These are phyloP conservation scores for Drosophila ambigua DNA, from an alignment of 1,140 invertebrate genomes.

Conservation along the genomic window DNA sequence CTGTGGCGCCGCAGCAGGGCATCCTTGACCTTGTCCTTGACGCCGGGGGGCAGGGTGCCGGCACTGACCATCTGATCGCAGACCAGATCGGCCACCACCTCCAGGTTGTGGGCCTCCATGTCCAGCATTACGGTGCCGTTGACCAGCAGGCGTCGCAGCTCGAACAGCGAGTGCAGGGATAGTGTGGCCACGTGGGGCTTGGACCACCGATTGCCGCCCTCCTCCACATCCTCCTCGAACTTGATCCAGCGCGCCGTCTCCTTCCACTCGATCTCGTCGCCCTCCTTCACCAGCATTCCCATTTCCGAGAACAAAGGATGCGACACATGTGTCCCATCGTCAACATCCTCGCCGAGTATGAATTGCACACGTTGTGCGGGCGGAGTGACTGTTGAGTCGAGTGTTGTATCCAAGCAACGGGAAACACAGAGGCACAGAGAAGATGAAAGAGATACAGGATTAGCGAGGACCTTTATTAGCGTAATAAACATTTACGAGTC, in stretches of 20 bases:
- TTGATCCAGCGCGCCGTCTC: conserved; percentile 99
- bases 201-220: conserved; percentile 96
- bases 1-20: conserved; percentile 95
- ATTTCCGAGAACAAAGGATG: conserved; percentile 98
- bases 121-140: conserved; percentile 96
- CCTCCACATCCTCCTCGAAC: conserved; percentile 97
- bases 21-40: conserved; percentile 93
- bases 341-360: conserved; percentile 96
- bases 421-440: neutral
- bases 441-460: neutral
- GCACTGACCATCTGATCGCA: conserved; percentile 96
- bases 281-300: conserved; percentile 94
- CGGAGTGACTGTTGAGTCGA: conserved; percentile 88
- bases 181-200: conserved; percentile 97
- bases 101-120: conserved; percentile 93
- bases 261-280: conserved; percentile 97
- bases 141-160: conserved; percentile 92
- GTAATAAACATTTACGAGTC: conserved; percentile 46
- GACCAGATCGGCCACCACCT: conserved; percentile 95
- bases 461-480: conserved; percentile 27
- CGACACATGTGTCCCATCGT: conserved; percentile 92
- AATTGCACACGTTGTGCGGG: conserved; percentile 97
- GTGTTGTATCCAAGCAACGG: neutral
- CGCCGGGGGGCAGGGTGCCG: conserved; percentile 89
- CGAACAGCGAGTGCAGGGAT: conserved; percentile 95